Evolutionary conservation across 2,888 invertebrate species (phyloP).

Genomic region (Tetragonisca angustula): DNA sequence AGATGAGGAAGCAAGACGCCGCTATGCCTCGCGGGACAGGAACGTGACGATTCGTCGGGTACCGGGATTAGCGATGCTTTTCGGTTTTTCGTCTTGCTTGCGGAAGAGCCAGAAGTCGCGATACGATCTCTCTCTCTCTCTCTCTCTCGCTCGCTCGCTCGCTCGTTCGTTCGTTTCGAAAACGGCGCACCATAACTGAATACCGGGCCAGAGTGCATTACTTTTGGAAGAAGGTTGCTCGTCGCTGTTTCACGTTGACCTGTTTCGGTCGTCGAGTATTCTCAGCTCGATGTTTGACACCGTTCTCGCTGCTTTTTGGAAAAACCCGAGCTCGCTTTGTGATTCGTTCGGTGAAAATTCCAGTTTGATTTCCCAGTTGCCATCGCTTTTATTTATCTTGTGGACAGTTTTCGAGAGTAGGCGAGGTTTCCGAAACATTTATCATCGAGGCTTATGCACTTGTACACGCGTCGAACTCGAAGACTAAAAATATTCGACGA

Average conservation of each 20-base stretch:
- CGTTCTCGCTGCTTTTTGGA: background rate
- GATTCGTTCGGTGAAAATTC: too few relatives aligned
- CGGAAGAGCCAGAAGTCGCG: slow-evolving; percentile 61
- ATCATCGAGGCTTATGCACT: too few relatives aligned
- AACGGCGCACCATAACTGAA: slow-evolving; percentile 47
- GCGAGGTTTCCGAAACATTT: too few relatives aligned
- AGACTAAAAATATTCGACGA: too few relatives aligned
- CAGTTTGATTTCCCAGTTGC: too few relatives aligned
- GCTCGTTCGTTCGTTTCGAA: background rate
- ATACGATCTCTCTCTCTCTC: slow-evolving; percentile 60
- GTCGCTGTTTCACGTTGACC: slow-evolving; percentile 26
- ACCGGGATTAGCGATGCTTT: slow-evolving; percentile 75
- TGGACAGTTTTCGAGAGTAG: too few relatives aligned
- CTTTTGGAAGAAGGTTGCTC: background rate
- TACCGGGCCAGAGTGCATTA: slow-evolving; percentile 20
- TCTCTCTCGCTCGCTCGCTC: slow-evolving; percentile 37
- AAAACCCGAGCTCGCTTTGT: too few relatives aligned
- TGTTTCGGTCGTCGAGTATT: slow-evolving; percentile 28
- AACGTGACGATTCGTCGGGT: slow-evolving; percentile 74
- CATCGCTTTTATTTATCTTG: too few relatives aligned
- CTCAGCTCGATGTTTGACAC: background rate
- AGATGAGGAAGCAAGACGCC: background rate
- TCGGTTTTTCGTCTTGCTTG: slow-evolving; percentile 47
- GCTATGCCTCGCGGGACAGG: slow-evolving; percentile 38
- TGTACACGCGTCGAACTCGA: too few relatives aligned